Base-by-base conservation (phyloP, 2,888 invertebrate genomes). In the Eurytoma californica region DNA sequence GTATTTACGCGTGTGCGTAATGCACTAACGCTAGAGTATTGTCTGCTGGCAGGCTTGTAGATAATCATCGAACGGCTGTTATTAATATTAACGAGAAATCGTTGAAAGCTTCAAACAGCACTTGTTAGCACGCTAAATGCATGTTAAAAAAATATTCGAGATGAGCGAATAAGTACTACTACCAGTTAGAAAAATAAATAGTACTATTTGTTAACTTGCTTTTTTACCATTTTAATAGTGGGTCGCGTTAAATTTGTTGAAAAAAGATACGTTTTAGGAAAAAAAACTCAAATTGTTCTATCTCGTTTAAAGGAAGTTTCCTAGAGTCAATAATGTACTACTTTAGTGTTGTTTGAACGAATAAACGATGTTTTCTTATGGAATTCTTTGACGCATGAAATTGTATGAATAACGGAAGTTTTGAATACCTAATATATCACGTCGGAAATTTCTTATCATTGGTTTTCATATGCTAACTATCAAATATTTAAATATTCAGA, bases 401-500 rank as follows among this genome's bases (percentile, higher is more conserved):
- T 68, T 75, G 61, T 68, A 67, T 67, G 79, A 76, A 75, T 79
- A 79, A 79, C 69, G 75, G 72, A 76, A 79, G 72, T 79, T 49
- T 72, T 12, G 53, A 72, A 75, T 79, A 75, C 72, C 60, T 72
- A 69, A 73, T 73, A 69, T 39, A 58, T 74, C 65, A 57, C 28
- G 47, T n/a, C 73, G 28, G 65, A 18, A 65, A 74, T 79, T 69
- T 65, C 79, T 79, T 74, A 63, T 18, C 47, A 69, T 53, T 57
- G 63, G 51, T 60, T 39, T 20, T 16, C 24, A 18, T 72, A 51
- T 67, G 57, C 51, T 13, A 65, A 53, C 51, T 24, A 72, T 55
- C 53, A 57, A 70, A 79, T 65, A 73, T 73, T 68, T 61, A 73
- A 72, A 73, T 72, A 53, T 68, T 68, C 28, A 65, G 55, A 69